Percentiles rank a stretch among this genome's conserved stretches.
phyloP scores from a whole-genome alignment of 1,140 invertebrate genomes.

The Brachionus plicatilis region DNA sequence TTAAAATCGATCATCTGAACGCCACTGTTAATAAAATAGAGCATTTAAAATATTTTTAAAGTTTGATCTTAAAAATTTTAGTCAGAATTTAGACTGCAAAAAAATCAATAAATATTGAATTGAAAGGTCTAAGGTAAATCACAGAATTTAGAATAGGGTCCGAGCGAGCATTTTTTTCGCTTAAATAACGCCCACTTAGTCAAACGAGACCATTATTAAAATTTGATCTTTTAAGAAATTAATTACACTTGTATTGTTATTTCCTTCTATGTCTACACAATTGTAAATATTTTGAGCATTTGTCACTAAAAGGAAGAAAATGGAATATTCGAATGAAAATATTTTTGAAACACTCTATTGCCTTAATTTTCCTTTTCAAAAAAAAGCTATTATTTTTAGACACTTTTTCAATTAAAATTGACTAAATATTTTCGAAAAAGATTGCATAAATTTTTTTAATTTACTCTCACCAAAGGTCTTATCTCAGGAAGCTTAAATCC shows the following conservation, averaged over 20 bases:
- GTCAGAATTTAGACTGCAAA: neutral
- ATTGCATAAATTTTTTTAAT: neutral
- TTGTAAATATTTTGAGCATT: neutral
- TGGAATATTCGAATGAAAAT: neutral
- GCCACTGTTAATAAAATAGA: neutral
- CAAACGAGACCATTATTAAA: neutral
- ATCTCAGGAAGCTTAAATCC: neutral
- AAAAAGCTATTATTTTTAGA: neutral
- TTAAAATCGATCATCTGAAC: too few species aligned
- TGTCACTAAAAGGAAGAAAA: neutral
- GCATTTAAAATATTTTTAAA: neutral
- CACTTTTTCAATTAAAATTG: neutral
- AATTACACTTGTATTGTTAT: constrained; percentile 1
- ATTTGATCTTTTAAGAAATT: neutral
- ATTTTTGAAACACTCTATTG: neutral
- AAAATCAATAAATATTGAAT: neutral
- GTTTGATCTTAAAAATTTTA: neutral
- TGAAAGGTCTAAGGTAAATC: neutral
- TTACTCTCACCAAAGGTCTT: neutral
- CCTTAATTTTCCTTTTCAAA: neutral
- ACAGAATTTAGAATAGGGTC: neutral
- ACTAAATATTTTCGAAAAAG: neutral
- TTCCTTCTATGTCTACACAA: neutral
- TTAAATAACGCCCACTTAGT: neutral
- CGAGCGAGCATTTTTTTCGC: neutral